phyloP scores from a whole-genome alignment of 2,797 vertebrate species.

The Schizopygopsis malacanthus region DNA sequence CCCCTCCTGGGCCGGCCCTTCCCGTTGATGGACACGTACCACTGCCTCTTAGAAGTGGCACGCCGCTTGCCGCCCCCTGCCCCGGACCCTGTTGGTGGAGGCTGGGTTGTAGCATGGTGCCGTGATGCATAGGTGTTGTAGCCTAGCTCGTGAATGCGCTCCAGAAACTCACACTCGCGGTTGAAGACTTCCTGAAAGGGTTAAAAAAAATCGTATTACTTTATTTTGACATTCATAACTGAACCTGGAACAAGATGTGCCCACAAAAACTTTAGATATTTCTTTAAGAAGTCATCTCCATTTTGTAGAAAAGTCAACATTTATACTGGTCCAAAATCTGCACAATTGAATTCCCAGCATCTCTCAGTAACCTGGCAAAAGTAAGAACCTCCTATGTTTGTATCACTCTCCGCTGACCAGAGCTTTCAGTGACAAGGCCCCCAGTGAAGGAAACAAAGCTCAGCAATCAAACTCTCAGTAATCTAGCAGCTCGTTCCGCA shows the following conservation, averaged over 20 bases:
- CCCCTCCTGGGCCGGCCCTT: conserved; percentile 95
- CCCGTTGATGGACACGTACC: conserved; percentile 96
- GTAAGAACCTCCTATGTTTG: neutral
- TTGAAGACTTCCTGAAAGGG: conserved; percentile 86
- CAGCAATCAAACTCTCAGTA: conserved; percentile 25
- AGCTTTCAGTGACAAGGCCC: conserved; percentile 12
- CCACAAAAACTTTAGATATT: neutral
- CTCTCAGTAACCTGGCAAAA: neutral
- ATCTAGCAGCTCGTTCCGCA: conserved; percentile 49
- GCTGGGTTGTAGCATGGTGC: conserved; percentile 84
- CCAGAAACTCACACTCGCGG: conserved; percentile 95
- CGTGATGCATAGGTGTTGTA: conserved; percentile 96
- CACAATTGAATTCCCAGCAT: neutral
- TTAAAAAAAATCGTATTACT: neutral
- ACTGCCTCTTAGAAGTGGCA: conserved; percentile 86
- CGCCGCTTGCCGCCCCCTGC: conserved; percentile 69
- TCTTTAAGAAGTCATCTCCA: neutral
- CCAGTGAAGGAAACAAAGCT: conserved; percentile 20
- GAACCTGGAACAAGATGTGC: neutral
- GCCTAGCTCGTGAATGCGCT: conserved; percentile 94
- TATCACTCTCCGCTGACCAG: neutral
- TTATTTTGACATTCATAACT: neutral
- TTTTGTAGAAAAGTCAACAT: neutral
- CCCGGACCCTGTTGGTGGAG: conserved; percentile 60
- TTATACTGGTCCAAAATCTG: neutral